A percentile compares a stretch with the other conserved stretches of the same genome.
Conservation (phyloP, 1,140 invertebrate genomes). For the Drosophila nannoptera region DNA sequence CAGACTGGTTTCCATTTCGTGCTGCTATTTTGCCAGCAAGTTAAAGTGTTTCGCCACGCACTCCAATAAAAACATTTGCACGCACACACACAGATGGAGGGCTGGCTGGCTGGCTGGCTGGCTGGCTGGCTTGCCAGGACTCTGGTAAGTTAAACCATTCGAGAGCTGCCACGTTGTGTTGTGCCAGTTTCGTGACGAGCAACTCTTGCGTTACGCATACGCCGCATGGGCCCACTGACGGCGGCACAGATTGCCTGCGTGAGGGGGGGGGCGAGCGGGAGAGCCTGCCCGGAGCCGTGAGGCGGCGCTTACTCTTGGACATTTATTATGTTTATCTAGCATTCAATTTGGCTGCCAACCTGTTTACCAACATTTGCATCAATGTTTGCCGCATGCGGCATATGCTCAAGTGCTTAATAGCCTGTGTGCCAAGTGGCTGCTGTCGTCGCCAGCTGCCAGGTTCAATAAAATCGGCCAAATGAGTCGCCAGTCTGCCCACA, state of each 20-base stretch:
- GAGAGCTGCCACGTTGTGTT: constrained; percentile 39
- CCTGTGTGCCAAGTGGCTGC: constrained; percentile 49
- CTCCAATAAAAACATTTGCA: constrained; percentile 75
- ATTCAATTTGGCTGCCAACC: constrained; percentile 51
- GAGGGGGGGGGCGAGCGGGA: constrained; percentile 8
- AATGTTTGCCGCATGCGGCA: constrained; percentile 42
- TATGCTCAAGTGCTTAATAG: constrained; percentile 67
- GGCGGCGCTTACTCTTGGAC: constrained; percentile 22
- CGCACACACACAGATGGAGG: constrained; percentile 25
- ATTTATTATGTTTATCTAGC: constrained; percentile 52
- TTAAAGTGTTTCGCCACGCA: constrained; percentile 74
- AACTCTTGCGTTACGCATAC: constrained; percentile 66
- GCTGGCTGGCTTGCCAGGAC: not conserved
- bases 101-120: not conserved
- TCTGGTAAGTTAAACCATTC: constrained; percentile 28
- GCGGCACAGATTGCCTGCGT: constrained; percentile 28
- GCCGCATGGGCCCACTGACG: constrained; percentile 44
- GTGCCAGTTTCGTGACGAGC: constrained; percentile 61
- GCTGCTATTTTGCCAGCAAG: constrained; percentile 57
- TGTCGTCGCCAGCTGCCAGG: constrained; percentile 27
- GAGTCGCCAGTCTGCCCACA: constrained; percentile 21
- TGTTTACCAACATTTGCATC: constrained; percentile 48
- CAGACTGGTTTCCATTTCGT: constrained; percentile 39
- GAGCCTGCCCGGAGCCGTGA: not conserved
- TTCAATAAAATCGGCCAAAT: constrained; percentile 53